phyloP scores from a whole-genome alignment of 2,797 vertebrate species.

The Leptoclinus maculatus region DNA sequence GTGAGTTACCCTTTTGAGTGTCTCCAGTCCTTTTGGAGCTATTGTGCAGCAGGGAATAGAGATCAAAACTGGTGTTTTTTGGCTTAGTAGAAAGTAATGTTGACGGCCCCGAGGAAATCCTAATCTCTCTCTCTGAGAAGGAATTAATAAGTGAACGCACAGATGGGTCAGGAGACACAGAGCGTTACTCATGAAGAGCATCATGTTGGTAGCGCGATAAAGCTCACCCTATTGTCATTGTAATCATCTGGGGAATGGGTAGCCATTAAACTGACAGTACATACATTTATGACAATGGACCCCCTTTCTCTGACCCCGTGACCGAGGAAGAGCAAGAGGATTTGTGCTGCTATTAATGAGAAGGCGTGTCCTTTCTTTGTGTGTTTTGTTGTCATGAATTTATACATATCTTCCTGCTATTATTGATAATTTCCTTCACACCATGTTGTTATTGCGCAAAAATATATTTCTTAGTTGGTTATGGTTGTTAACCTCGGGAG shows the following conservation, averaged over 20 bases:
- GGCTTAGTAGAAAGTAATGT: conserved; percentile 28
- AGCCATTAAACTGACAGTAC: conserved; percentile 49
- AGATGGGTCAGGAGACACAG: conserved; percentile 58
- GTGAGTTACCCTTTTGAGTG: neutral
- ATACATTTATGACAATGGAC: conserved; percentile 37
- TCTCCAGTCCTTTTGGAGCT: conserved; percentile 6
- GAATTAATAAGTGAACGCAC: conserved; percentile 50
- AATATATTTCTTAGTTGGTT: neutral
- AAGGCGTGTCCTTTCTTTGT: neutral
- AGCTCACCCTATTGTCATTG: conserved; percentile 65
- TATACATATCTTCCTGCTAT: neutral
- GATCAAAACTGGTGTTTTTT: conserved; percentile 41
- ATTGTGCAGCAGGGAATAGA: neutral
- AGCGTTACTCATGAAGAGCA: conserved; percentile 43
- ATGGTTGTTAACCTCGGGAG: neutral
- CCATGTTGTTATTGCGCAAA: neutral
- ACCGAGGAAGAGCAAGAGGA: conserved; percentile 42
- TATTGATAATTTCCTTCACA: neutral
- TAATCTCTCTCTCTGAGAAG: conserved; percentile 42
- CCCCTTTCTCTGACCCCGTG: conserved; percentile 37
- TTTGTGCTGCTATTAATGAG: conserved; percentile 20
- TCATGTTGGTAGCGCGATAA: conserved; percentile 52
- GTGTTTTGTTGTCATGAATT: neutral
- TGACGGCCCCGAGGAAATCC: conserved; percentile 47
- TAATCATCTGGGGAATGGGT: conserved; percentile 63